phyloP scores from a whole-genome alignment of 2,797 vertebrate species.

The Nannoperca australis region DNA sequence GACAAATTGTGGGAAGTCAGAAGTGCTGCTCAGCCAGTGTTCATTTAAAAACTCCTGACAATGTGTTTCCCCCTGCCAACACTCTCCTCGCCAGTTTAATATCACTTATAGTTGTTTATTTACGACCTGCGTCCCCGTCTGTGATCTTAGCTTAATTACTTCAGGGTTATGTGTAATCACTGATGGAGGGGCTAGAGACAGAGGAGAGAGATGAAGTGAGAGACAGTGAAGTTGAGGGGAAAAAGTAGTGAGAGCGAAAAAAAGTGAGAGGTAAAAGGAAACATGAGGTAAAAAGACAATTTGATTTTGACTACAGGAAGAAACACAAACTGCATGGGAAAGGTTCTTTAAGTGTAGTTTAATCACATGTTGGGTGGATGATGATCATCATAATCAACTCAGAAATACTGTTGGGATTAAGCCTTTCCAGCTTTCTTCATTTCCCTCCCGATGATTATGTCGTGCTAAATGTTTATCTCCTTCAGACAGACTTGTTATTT shows the following conservation, averaged over 20 bases:
- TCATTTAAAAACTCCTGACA: slow-evolving; percentile 61
- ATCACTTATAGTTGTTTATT: slow-evolving; percentile 71
- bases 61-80: slow-evolving; percentile 57
- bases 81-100: slow-evolving; percentile 57
- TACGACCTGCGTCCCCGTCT: slow-evolving; percentile 50
- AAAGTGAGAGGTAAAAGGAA: neutral
- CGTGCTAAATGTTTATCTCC: slow-evolving; percentile 8
- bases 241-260: neutral
- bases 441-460: slow-evolving; percentile 3
- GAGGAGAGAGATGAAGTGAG: slow-evolving; percentile 15
- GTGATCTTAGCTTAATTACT: slow-evolving; percentile 74
- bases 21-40: slow-evolving; percentile 42
- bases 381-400: slow-evolving; percentile 26
- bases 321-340: neutral
- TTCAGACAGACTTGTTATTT: slow-evolving; percentile 6
- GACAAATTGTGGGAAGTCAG: slow-evolving; percentile 26
- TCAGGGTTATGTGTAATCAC: slow-evolving; percentile 53
- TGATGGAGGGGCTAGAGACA: slow-evolving; percentile 45
- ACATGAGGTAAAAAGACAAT: neutral
- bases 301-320: neutral
- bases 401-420: slow-evolving; percentile 12
- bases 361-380: slow-evolving; percentile 24
- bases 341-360: slow-evolving; percentile 4
- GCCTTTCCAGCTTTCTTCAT: slow-evolving; percentile 13
- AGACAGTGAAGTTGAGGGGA: slow-evolving; percentile 7